A percentile compares a stretch with the other conserved stretches of the same genome.
phyloP scores from a whole-genome alignment of 1,140 invertebrate genomes.

The Oreohelix idahoensis region DNA sequence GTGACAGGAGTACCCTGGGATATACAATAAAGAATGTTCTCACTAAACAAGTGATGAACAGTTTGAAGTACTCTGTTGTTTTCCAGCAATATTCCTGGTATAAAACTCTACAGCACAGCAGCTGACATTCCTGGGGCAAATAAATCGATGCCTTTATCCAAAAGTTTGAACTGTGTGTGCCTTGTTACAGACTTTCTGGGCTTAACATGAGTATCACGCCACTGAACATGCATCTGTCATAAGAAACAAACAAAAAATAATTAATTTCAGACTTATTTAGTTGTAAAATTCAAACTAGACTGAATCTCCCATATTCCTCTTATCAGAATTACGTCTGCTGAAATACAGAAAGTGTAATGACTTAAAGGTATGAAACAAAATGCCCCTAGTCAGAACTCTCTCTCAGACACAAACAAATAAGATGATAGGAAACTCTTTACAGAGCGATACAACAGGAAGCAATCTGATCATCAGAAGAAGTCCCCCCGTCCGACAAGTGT shows the following conservation, averaged over 20 bases:
- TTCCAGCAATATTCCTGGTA: not conserved
- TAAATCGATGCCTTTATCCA: conserved; percentile 51
- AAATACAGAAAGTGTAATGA: too few species aligned
- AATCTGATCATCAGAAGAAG: too few species aligned
- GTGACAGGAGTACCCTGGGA: not conserved
- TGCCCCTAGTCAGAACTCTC: too few species aligned
- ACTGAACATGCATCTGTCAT: conserved; percentile 45
- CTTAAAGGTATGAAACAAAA: too few species aligned
- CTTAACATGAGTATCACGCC: conserved; percentile 9
- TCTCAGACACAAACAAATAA: too few species aligned
- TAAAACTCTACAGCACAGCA: conserved; percentile 52
- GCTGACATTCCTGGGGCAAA: conserved; percentile 59
- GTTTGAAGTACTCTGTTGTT: not conserved
- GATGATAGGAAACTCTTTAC: too few species aligned
- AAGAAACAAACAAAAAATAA: conserved; percentile 37
- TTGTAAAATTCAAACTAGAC: too few species aligned
- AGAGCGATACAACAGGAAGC: too few species aligned
- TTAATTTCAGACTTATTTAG: not conserved
- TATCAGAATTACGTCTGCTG: too few species aligned
- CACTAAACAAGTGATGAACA: not conserved
- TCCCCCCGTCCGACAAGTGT: too few species aligned
- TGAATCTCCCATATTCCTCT: too few species aligned
- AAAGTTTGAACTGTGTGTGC: conserved; percentile 50
- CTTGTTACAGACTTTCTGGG: conserved; percentile 33
- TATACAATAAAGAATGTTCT: not conserved